These are phyloP conservation scores for Galaxea fascicularis DNA, from an alignment of 92 coral and sea anemone species.

Conservation along the genomic window DNA sequence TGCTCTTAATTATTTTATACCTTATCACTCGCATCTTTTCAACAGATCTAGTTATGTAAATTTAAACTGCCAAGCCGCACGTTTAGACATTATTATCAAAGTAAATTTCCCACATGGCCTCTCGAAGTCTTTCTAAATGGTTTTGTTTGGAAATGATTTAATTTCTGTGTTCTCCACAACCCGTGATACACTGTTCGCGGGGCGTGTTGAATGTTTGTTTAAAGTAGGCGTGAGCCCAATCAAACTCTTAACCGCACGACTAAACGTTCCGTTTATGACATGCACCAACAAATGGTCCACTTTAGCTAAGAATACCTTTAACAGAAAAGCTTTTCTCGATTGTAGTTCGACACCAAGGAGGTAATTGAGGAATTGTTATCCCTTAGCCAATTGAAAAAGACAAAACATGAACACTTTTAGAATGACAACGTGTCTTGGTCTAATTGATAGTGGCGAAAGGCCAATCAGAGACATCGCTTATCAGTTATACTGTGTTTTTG, in stretches of 20 bases:
- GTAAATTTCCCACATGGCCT: conserved; percentile 15
- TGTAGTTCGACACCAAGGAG: conserved; percentile 78
- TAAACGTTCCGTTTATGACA: conserved; percentile 58
- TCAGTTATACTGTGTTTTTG: conserved; percentile 88
- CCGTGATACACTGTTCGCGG: conserved; percentile 14
- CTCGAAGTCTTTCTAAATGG: not conserved
- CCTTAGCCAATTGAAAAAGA: conserved; percentile 96
- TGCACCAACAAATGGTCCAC: conserved; percentile 72
- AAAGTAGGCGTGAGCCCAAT: conserved; percentile 51
- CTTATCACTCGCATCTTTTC: conserved; percentile 65
- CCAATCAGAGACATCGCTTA: conserved; percentile 89
- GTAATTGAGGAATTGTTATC: conserved; percentile 97
- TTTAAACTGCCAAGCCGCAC: conserved; percentile 56
- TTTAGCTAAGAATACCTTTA: conserved; percentile 69
- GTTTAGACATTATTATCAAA: conserved; percentile 14
- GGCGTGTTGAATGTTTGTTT: conserved; percentile 53
- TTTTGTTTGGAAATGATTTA: conserved; percentile 16
- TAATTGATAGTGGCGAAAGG: conserved; percentile 84
- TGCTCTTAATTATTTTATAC: conserved; percentile 56
- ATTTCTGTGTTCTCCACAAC: not conserved
- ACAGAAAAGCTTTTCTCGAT: conserved; percentile 73
- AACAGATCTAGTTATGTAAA: conserved; percentile 66
- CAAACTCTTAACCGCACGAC: conserved; percentile 54
- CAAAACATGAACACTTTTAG: conserved; percentile 91
- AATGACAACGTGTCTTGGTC: conserved; percentile 95